Conservation (phyloP, 2,113 vertebrate species). For the Athene noctua region DNA sequence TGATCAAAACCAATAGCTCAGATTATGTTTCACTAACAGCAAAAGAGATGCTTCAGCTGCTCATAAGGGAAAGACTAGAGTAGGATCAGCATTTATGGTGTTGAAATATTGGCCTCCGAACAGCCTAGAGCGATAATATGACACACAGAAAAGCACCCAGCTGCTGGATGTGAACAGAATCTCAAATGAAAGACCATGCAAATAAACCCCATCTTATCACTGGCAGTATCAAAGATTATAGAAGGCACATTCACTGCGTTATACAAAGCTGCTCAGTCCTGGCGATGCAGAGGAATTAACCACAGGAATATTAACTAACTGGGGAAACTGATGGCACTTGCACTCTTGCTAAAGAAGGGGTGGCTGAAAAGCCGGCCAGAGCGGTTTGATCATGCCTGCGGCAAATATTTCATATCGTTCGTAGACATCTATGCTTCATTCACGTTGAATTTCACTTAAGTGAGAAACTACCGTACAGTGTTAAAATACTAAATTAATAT, state of each 20-base stretch:
- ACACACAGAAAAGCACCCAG: neutral
- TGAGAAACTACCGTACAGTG: neutral
- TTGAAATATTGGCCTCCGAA: slow-evolving; percentile 36
- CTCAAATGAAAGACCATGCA: neutral
- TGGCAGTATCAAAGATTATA: neutral
- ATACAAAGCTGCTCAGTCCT: neutral
- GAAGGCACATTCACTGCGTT: neutral
- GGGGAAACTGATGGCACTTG: neutral
- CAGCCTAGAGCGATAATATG: neutral
- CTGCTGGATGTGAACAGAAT: slow-evolving; percentile 24
- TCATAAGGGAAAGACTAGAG: slow-evolving; percentile 1
- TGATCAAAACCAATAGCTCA: slow-evolving; percentile 26
- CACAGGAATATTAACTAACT: neutral
- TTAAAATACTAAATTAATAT: neutral
- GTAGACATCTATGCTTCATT: neutral
- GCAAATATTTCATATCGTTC: neutral
- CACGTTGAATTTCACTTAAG: neutral
- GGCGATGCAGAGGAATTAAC: neutral
- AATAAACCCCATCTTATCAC: neutral
- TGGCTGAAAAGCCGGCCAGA: neutral
- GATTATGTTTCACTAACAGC: slow-evolving; percentile 8
- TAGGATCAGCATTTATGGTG: neutral
- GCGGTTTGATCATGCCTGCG: neutral
- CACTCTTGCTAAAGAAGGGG: neutral
- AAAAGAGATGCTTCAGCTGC: slow-evolving; percentile 20